Evolutionary conservation across 2,797 vertebrate genomes (phyloP), one percentile per base, ranked within the genome.

Genomic region (Enteromius anoplus): DNA sequence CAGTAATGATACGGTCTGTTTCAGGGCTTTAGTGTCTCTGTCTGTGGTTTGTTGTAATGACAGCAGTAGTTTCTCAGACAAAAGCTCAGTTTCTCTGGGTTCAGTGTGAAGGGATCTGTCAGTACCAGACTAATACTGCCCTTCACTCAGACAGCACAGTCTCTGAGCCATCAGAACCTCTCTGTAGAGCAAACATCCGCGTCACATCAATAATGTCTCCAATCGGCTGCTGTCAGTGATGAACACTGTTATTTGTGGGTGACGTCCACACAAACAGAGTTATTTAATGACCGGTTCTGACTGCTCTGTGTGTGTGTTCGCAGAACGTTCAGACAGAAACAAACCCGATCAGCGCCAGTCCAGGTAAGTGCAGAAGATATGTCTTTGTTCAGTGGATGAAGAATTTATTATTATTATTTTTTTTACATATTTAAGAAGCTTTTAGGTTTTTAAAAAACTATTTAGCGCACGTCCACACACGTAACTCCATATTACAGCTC

Each of bases 291-390:
- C 15, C 49, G 4, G 7, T 45, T 84, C 68, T 75, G 58, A 49
- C 3, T 17, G 51, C 55, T 37, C 53, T 73, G 34, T 58, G 34
- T 34, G 21, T 85, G 62, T 83, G 66, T 87, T 93, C 91, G 80
- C 91, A 96, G 96, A 96, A 92, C 93, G 93, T 89, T 93, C 93
- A 89, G 95, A 95, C 89, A 93, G 95, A 92, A 95, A 96, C 92
- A 97, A 96, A 85, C 93, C 96, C 88, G 96, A 97, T 69, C 96
- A 94, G 84, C 95, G 94, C 51, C 95, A 91, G 81, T 93, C 95
- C 84, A 95, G 96, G 96, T 97, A n/a, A 93, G 45, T 7, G n/a
- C 37, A 17, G 29, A 15, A 14, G 4, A 14, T 51, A 19, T 2
- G 1, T 23, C 29, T 78, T 37, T n/a, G 3, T 34, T 21, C 5